Evolutionary conservation across 2,797 vertebrate genomes (phyloP).

Genomic region (Alca torda): DNA sequence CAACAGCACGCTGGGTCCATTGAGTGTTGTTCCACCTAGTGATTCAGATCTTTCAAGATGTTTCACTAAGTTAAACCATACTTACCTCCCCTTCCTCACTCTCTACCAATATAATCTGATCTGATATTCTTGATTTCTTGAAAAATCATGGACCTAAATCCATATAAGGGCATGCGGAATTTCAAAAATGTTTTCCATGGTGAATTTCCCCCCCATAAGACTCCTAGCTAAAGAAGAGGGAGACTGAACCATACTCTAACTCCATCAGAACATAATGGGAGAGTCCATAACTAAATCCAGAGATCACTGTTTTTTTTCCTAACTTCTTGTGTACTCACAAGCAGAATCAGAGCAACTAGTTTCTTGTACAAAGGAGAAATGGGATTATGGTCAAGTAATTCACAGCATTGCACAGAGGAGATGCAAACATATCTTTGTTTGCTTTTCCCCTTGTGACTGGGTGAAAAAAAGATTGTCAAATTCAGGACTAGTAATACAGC

Average conservation of each 20-base stretch:
- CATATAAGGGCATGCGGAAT: not conserved
- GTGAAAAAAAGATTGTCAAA: not conserved
- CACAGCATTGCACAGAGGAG: not conserved
- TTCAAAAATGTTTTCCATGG: not conserved
- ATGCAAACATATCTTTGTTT: not conserved
- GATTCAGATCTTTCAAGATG: not conserved
- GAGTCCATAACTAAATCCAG: not conserved
- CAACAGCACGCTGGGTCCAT: not conserved
- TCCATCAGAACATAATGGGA: not conserved
- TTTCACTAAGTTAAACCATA: not conserved
- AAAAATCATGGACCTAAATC: not conserved
- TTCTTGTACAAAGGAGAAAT: not conserved
- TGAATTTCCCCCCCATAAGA: rapidly evolving
- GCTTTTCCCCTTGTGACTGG: not conserved
- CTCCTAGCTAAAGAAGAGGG: not conserved
- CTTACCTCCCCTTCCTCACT: not conserved
- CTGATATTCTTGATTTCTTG: not conserved
- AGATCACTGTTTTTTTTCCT: not conserved
- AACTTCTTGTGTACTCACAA: not conserved
- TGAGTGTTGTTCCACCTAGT: not conserved
- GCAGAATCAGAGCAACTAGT: not conserved
- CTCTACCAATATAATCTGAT: not conserved
- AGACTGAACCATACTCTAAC: not conserved
- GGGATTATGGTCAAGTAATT: not conserved
- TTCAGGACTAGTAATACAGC: not conserved